Percentiles rank a stretch among this genome's conserved stretches.
phyloP scores from a whole-genome alignment of 1,140 invertebrate genomes.

The Notospermus geniculatus region DNA sequence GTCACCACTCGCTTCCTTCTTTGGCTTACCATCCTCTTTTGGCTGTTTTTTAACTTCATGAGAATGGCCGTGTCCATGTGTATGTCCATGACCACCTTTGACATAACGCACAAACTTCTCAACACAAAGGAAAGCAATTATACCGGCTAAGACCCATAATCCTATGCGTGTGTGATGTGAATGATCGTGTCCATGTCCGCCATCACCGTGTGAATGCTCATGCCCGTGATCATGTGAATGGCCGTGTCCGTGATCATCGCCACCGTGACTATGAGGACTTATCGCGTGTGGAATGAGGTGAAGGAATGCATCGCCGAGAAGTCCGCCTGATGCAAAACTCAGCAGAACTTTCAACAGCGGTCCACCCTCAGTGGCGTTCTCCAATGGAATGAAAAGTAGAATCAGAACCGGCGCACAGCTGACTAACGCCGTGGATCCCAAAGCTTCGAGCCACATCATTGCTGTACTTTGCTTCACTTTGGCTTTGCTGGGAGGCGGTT shows the following conservation, averaged over 20 bases:
- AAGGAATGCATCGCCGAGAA: constrained; percentile 93
- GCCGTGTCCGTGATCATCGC: constrained; percentile 58
- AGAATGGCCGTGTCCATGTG: constrained; percentile 56
- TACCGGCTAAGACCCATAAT: constrained; percentile 86
- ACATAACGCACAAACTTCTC: constrained; percentile 90
- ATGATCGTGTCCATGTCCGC: constrained; percentile 58
- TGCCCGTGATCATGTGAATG: constrained; percentile 62
- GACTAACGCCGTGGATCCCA: constrained; percentile 82
- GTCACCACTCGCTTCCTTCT: constrained; percentile 30
- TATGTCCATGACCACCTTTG: constrained; percentile 68
- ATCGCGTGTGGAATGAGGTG: constrained; percentile 95
- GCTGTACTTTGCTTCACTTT: constrained; percentile 13
- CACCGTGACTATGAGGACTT: constrained; percentile 58
- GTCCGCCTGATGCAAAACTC: constrained; percentile 90
- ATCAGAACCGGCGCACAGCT: constrained; percentile 92
- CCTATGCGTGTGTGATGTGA: constrained; percentile 75
- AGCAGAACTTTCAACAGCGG: constrained; percentile 84
- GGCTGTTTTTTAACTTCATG: constrained; percentile 39
- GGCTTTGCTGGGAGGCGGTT: constrained; percentile 5
- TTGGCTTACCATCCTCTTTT: constrained; percentile 26
- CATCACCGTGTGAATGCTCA: constrained; percentile 56
- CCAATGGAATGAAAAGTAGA: constrained; percentile 89
- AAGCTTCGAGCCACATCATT: constrained; percentile 47
- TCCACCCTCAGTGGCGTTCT: constrained; percentile 68
- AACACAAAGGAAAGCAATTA: constrained; percentile 84